Conservation (phyloP, 2,888 invertebrate species). For the Galerucella pusilla region DNA sequence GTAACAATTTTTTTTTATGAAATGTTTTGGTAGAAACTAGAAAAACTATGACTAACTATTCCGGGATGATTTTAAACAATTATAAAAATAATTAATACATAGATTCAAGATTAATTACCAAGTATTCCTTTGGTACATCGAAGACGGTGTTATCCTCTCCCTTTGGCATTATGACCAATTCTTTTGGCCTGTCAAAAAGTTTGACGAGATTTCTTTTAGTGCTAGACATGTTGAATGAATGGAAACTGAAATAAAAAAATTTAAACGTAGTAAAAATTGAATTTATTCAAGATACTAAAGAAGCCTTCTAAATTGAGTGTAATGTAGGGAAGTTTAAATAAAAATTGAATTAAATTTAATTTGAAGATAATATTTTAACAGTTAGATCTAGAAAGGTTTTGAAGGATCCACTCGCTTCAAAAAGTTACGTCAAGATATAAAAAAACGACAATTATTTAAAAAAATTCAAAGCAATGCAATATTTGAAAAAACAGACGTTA, state of each 20-base stretch:
- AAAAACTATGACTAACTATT: neutral
- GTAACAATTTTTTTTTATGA: neutral
- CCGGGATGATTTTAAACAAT: too few relatives aligned
- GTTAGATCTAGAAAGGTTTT: too few relatives aligned
- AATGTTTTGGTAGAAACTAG: neutral
- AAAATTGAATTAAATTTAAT: too few relatives aligned
- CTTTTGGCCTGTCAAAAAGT: conserved; percentile 80
- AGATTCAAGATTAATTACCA: conserved; percentile 21
- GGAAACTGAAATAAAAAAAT: neutral
- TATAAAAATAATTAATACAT: neutral
- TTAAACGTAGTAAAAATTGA: neutral
- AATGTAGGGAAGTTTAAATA: too few relatives aligned
- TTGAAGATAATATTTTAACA: too few relatives aligned
- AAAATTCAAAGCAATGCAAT: too few relatives aligned
- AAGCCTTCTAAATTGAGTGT: too few relatives aligned
- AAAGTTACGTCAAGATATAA: too few relatives aligned
- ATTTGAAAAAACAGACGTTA: neutral
- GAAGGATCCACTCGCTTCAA: too few relatives aligned
- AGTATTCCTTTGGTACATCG: conserved; percentile 66
- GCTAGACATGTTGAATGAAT: conserved; percentile 29
- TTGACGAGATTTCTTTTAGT: conserved; percentile 70
- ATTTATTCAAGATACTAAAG: neutral
- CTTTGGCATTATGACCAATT: conserved; percentile 82
- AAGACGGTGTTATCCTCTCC: conserved; percentile 74
- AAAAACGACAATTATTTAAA: too few relatives aligned